Base-by-base conservation (phyloP, 1,140 invertebrate species). In the Drosophila persimilis region DNA sequence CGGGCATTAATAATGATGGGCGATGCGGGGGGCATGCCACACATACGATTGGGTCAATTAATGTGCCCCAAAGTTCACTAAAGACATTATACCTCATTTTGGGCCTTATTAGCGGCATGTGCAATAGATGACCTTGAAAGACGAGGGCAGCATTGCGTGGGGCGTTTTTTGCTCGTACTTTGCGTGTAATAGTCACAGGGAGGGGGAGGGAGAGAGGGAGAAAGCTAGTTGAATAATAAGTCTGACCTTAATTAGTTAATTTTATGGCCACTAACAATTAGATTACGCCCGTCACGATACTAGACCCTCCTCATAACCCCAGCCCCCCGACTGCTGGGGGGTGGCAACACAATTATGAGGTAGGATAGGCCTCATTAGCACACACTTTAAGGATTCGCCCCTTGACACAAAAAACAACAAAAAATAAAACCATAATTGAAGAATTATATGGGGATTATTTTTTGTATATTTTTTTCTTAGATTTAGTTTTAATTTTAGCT, bases 181-280 rank as follows among this genome's bases (percentile, higher is more conserved):
- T 67, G 83, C 75, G 83, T 88, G 78, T 72, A 70, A 69, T 69
- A 44, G 1, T 13, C 35, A 69, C 35, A 57, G 53, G 69, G 50
- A 41, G 3, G 20, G 22, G 13, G 63, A 31, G 15, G 11, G 66
- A 20, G 63, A 26, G 56, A 20, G 45, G 29, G 29, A 8, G 7
- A 31, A 66, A 76, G 48, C 57, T 48, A 72, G 79, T 85, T 81
- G 73, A 77, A 85, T 85, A 85, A 74, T 81, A 85, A 85, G 77
- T 85, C 77, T 80, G 77, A 85, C 81, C 81, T 75, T 83, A 86
- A 88, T 88, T 88, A 88, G 83, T 86, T 88, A 88, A 88, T 88
- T 88, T 88, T 83, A 88, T 88, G 78, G 83, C 75, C 71, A 76
- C 78, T 79, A 79, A 83, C 79, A 88, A 88, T 88, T 83, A 88